phyloP scores from a whole-genome alignment of 2,888 invertebrate genomes.

The Chaitophorus viminalis region DNA sequence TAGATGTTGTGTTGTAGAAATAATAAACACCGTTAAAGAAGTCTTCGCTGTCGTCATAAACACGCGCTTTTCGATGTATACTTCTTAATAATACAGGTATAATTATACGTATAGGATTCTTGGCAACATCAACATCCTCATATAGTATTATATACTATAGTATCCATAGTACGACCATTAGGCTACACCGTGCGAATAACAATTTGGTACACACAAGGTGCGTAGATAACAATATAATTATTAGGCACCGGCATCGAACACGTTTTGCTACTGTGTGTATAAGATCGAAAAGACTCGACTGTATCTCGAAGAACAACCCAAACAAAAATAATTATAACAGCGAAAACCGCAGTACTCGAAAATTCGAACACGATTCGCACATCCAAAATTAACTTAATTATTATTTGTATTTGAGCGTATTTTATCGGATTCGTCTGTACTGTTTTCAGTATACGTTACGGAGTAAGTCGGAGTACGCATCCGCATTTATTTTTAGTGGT shows the following conservation, averaged over 20 bases:
- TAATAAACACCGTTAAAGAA: too few species aligned
- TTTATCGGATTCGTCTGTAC: too few species aligned
- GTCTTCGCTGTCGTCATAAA: too few species aligned
- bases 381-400: too few species aligned
- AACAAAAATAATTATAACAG: too few species aligned
- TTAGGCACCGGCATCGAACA: neutral
- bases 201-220: neutral
- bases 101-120: neutral
- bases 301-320: neutral
- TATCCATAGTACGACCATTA: neutral
- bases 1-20: too few species aligned
- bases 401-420: too few species aligned
- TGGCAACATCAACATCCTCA: neutral
- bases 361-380: too few species aligned
- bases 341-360: too few species aligned
- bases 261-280: neutral
- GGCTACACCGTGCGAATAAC: constrained; percentile 7
- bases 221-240: constrained; percentile 6
- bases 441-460: too few species aligned
- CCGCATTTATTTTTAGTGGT: too few species aligned
- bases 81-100: neutral
- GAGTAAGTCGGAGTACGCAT: too few species aligned
- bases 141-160: neutral
- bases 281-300: neutral
- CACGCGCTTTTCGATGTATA: neutral